A percentile compares a stretch with the other conserved stretches of the same genome.
phyloP scores from a whole-genome alignment of 2,113 vertebrate species.

The Trichomycterus rosablanca region DNA sequence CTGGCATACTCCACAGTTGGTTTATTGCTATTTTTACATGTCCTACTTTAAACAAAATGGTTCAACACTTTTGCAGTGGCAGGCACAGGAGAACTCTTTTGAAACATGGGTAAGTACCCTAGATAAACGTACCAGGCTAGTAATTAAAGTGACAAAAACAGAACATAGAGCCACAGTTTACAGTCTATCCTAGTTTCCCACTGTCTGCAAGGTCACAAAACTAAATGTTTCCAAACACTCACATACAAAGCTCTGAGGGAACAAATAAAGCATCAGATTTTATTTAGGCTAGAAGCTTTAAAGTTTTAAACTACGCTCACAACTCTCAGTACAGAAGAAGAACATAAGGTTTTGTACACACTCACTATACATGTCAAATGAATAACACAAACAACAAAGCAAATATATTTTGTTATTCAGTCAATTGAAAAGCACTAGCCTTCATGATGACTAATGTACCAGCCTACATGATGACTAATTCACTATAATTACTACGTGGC shows the following conservation, averaged over 20 bases:
- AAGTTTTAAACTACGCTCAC: no score
- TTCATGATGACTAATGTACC: background rate
- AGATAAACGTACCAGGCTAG: constrained; percentile 17
- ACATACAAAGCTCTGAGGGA: background rate
- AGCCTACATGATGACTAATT: no score
- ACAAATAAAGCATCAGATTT: background rate
- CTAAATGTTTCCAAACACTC: constrained; percentile 23
- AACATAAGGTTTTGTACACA: no score
- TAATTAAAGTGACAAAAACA: constrained; percentile 12
- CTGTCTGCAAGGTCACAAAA: constrained; percentile 22
- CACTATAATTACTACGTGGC: background rate
- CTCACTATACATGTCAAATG: no score
- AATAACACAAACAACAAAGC: no score
- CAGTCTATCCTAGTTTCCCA: background rate
- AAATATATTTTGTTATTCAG: no score
- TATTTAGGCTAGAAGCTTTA: background rate
- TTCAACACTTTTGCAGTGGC: constrained; percentile 50
- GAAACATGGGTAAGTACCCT: constrained; percentile 31
- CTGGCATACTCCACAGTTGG: constrained; percentile 67
- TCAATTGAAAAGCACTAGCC: background rate
- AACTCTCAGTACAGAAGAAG: no score
- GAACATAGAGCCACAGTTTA: background rate
- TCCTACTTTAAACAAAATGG: constrained; percentile 68
- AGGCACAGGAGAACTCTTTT: constrained; percentile 44
- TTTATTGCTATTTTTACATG: constrained; percentile 72